Base-by-base conservation (phyloP, 1,140 invertebrate species). In the Anagrus nilaparvatae region DNA sequence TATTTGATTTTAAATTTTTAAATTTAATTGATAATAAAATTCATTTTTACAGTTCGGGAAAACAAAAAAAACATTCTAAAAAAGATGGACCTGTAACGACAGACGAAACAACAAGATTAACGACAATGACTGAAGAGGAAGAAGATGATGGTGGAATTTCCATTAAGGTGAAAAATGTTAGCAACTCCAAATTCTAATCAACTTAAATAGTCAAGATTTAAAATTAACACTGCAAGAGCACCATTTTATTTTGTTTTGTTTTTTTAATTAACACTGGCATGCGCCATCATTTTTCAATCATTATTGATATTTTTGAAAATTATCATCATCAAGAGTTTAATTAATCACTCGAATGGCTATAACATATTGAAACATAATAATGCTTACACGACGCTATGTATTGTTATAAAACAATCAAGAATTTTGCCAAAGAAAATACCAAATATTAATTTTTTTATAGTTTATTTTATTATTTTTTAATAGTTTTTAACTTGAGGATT, bases 111-210 rank as follows among this genome's bases (percentile, higher is more conserved):
- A 67, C 65, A 17, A 59, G 62, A 13, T 48, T 67, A 28, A 67
- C 65, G 19, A 66, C 61, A 17, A 67, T 67, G 65, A 65, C 59
- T 13, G 71, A 74, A 39, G 72, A 75, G 46, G 67, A 69, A 37
- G 72, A 72, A 34, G 72, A 74, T 43, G 71, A 73, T 52, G 68
- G 67, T 59, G 67, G 69, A 21, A 72, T 77, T 34, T 74, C 71
- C 27, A 77, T 77, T 50, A 74, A 75, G 66, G 73, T 77, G 61
- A 73, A 57, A 56, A 53, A 58, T 44, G 56, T 63, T 53, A 65
- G 59, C 59, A 61, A 62, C 56, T 62, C 61, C 56, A 60, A 67
- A 64, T 58, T 65, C 54, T 65, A 63, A 59, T 47, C 52, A 56
- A 51, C 53, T 55, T 3, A 4, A 40, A 19, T 23, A 53, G 43